Evolutionary conservation across 2,797 vertebrate species (phyloP).

Genomic region (Cryptoprocta ferox): DNA sequence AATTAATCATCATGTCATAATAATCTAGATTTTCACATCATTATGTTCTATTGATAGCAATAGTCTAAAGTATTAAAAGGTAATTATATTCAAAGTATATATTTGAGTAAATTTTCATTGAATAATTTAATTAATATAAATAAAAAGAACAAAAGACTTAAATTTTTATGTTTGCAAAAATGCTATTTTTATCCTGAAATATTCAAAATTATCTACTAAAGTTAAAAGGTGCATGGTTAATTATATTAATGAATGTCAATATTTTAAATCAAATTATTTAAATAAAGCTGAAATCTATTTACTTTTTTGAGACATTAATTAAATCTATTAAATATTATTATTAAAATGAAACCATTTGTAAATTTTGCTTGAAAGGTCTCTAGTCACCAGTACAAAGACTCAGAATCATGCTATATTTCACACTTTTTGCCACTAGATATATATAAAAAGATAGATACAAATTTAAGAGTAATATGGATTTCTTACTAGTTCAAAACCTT

Average conservation of each 20-base stretch:
- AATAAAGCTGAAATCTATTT: conserved; percentile 45
- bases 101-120: conserved; percentile 28
- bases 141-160: conserved; percentile 41
- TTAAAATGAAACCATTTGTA: conserved; percentile 36
- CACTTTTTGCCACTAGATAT: not conserved
- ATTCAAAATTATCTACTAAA: conserved; percentile 43
- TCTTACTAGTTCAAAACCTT: not conserved
- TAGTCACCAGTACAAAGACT: not conserved
- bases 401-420: not conserved
- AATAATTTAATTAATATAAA: conserved; percentile 36
- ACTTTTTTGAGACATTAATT: conserved; percentile 6
- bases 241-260: not conserved
- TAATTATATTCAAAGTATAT: conserved; percentile 46
- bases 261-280: conserved; percentile 40
- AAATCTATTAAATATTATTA: conserved; percentile 44
- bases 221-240: conserved; percentile 33
- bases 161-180: conserved; percentile 21
- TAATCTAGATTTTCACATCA: conserved; percentile 31
- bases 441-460: not conserved
- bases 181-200: conserved; percentile 41
- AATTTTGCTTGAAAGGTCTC: not conserved
- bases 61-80: conserved; percentile 29
- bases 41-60: conserved; percentile 22
- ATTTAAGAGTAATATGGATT: not conserved
- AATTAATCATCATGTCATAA: conserved; percentile 18